Evolutionary conservation across 1,140 invertebrate genomes (phyloP).

Genomic region (Pseudomyrmex sp.): DNA sequence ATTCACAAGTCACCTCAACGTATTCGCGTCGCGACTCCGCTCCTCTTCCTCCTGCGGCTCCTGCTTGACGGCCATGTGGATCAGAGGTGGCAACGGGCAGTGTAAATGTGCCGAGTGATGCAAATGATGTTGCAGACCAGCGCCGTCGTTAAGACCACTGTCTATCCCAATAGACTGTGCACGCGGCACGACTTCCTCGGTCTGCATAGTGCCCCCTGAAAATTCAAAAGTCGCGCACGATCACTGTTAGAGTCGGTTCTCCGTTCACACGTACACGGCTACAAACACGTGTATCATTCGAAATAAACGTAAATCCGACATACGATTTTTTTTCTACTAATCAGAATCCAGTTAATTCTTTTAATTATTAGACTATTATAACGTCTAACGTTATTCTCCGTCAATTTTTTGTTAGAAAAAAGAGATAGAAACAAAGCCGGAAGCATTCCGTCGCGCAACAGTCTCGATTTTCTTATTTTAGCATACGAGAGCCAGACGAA

Average conservation of each 20-base stretch:
- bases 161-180: slow-evolving; percentile 82
- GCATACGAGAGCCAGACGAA: slow-evolving; percentile 32
- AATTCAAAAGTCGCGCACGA: neutral
- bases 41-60: slow-evolving; percentile 83
- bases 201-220: slow-evolving; percentile 85
- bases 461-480: slow-evolving; percentile 48
- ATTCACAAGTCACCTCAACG: slow-evolving; percentile 71
- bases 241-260: neutral
- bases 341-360: too few species aligned
- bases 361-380: too few species aligned
- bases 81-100: slow-evolving; percentile 75
- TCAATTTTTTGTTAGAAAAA: neutral
- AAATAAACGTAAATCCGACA: neutral
- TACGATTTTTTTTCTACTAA: neutral
- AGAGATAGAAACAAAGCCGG: slow-evolving; percentile 19
- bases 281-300: neutral
- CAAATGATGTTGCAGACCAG: slow-evolving; percentile 76
- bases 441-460: neutral
- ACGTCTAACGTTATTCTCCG: neutral
- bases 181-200: slow-evolving; percentile 84
- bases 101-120: slow-evolving; percentile 77
- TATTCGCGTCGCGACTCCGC: slow-evolving; percentile 70
- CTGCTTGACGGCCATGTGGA: slow-evolving; percentile 84
- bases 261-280: too few species aligned
- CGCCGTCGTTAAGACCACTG: slow-evolving; percentile 76